Conservation (phyloP, 2,113 vertebrate species). For the Chaetodon auriga region DNA sequence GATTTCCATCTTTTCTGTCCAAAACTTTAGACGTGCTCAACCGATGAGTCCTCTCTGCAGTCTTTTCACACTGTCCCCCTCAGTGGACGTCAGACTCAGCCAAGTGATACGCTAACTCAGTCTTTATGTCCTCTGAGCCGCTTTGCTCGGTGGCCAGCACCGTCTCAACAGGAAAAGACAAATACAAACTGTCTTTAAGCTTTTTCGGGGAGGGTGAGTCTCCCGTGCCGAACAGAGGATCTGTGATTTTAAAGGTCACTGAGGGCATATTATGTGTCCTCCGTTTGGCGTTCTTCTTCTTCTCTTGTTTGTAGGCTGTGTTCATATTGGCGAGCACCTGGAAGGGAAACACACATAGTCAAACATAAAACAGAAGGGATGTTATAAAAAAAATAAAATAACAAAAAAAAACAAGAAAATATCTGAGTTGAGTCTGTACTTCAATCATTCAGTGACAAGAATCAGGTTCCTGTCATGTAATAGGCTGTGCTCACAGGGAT, state of each 20-base stretch:
- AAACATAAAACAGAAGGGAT: not conserved
- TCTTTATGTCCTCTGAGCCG: conserved; percentile 71
- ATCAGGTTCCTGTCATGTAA: no score
- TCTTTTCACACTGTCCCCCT: conserved; percentile 10
- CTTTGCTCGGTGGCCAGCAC: conserved; percentile 84
- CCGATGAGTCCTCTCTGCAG: not conserved
- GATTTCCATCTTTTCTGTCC: not conserved
- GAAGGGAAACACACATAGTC: conserved; percentile 4
- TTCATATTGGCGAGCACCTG: conserved; percentile 91
- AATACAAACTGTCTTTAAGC: conserved; percentile 85
- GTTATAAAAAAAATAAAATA: not conserved
- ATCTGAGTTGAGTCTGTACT: not conserved
- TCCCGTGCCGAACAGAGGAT: conserved; percentile 73
- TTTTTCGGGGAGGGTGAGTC: conserved; percentile 82
- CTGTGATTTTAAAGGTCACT: conserved; percentile 81
- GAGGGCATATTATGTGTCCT: conserved; percentile 77
- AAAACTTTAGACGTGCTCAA: not conserved
- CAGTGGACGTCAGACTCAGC: conserved; percentile 74
- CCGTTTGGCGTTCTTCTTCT: conserved; percentile 85
- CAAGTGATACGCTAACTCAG: conserved; percentile 71
- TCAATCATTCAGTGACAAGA: no score
- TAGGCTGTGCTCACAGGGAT: no score
- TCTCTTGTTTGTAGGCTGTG: conserved; percentile 86
- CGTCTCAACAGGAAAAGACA: conserved; percentile 88
- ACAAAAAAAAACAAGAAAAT: not conserved